A percentile compares a stretch with the other conserved stretches of the same genome.
These are phyloP conservation scores for Tympanoctomys barrerae DNA, from an alignment of 2,797 vertebrate species.

Conservation along the genomic window DNA sequence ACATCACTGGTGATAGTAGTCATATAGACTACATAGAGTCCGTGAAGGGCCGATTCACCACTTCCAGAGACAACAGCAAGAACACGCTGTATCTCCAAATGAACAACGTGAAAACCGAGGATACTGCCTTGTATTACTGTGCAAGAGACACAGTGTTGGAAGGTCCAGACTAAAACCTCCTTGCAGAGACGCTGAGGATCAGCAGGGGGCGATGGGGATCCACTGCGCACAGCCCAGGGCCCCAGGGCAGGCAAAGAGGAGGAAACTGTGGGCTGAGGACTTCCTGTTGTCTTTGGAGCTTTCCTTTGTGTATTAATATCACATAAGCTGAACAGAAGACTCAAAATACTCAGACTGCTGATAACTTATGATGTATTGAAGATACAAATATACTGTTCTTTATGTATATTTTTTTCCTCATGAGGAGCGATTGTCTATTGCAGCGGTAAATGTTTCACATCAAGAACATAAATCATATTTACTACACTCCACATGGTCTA, in stretches of 20 bases:
- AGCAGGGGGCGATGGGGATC: background rate
- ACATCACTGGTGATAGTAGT: background rate
- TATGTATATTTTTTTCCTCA: background rate
- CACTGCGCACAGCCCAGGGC: background rate
- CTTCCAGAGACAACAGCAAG: background rate
- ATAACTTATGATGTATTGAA: background rate
- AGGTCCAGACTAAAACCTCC: fast-evolving
- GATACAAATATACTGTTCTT: too few relatives aligned
- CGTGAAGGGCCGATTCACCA: background rate
- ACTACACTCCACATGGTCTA: too few relatives aligned
- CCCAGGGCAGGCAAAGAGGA: background rate
- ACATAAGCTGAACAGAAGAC: background rate
- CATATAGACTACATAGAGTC: background rate
- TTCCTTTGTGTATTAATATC: background rate
- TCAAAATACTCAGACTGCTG: background rate
- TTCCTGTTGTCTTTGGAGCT: background rate
- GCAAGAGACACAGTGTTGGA: background rate
- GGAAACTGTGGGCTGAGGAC: background rate
- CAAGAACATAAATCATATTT: too few relatives aligned
- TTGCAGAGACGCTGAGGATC: background rate
- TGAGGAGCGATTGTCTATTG: background rate
- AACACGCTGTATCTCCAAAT: background rate
- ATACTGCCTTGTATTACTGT: background rate
- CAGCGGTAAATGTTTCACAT: too few relatives aligned
- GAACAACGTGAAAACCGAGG: background rate